Conservation (phyloP, 2,113 vertebrate genomes). For the Cynopterus brachyotis region DNA sequence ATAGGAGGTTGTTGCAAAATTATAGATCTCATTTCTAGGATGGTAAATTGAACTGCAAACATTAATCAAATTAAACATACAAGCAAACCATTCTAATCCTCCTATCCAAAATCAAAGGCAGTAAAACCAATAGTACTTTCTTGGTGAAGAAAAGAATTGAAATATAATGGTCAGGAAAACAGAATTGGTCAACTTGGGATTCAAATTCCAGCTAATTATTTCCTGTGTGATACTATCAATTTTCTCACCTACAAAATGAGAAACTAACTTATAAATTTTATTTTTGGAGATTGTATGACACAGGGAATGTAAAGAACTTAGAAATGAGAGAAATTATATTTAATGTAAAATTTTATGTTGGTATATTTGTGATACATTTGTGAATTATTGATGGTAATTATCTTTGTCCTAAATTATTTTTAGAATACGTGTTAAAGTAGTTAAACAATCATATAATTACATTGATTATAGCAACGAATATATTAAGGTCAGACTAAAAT, state of each 20-base stretch:
- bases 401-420: slow-evolving; percentile 24
- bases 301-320: not conserved
- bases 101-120: not conserved
- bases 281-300: not conserved
- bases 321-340: not conserved
- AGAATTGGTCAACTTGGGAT: not conserved
- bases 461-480: not conserved
- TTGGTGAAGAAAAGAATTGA: not conserved
- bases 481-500: not conserved
- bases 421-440: not conserved
- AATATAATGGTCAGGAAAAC: not conserved
- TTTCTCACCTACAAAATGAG: not conserved
- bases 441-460: not conserved
- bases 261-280: not conserved
- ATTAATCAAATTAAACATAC: not conserved
- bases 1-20: not conserved
- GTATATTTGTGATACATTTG: not conserved
- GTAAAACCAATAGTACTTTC: not conserved
- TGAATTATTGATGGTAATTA: not conserved
- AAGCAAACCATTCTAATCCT: not conserved
- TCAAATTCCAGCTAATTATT: not conserved
- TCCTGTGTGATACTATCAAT: not conserved
- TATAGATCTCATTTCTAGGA: not conserved
- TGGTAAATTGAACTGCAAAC: not conserved
- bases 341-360: not conserved